phyloP scores from a whole-genome alignment of 1,140 invertebrate species.

The Zaprionus inermis region DNA sequence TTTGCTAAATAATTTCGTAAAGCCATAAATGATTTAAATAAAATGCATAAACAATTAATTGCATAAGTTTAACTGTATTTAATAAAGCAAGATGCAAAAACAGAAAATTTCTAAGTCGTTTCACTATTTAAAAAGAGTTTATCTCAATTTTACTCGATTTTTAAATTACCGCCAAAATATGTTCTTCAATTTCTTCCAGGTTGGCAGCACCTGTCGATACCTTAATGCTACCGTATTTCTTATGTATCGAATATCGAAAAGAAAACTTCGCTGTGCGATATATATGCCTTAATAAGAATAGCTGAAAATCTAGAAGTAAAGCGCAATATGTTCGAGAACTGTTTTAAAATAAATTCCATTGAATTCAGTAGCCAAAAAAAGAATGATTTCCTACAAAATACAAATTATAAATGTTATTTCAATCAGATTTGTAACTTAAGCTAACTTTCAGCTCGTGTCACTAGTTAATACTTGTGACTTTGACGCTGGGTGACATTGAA shows the following conservation, averaged over 20 bases:
- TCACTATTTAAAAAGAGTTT: background rate
- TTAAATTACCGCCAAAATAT: background rate
- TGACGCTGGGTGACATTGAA: slow-evolving; percentile 40
- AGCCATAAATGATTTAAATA: slow-evolving; percentile 31
- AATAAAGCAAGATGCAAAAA: background rate
- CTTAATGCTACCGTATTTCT: background rate
- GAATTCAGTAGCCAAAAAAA: background rate
- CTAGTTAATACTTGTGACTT: slow-evolving; percentile 4
- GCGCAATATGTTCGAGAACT: background rate
- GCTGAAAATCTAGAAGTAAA: slow-evolving; percentile 11
- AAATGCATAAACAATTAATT: background rate
- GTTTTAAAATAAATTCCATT: background rate
- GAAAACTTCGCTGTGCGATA: background rate
- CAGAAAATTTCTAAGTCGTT: background rate
- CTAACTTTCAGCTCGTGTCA: slow-evolving; percentile 36
- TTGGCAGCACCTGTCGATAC: background rate
- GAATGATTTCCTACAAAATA: background rate
- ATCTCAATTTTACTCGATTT: background rate
- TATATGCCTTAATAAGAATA: background rate
- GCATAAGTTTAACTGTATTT: background rate
- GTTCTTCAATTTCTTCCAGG: background rate
- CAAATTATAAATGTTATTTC: background rate
- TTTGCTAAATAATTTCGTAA: slow-evolving; percentile 86
- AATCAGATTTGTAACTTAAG: background rate
- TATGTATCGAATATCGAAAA: slow-evolving; percentile 8